phyloP scores from a whole-genome alignment of 2,797 vertebrate species.

The Florisuga fusca region DNA sequence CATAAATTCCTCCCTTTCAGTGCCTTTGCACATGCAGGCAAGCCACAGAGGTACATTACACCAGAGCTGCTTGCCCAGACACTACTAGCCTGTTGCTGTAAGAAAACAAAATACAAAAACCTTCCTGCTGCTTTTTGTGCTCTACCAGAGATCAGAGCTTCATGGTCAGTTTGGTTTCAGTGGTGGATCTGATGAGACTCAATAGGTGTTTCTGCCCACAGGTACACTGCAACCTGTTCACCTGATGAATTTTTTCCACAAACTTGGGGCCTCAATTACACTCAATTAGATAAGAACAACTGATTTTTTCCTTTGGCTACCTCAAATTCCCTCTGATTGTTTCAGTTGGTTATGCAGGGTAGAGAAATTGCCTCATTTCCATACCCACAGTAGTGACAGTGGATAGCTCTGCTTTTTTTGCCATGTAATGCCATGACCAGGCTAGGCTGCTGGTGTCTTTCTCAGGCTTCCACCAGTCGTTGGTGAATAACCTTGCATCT shows the following conservation, averaged over 20 bases:
- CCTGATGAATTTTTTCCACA: neutral
- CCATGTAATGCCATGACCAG: neutral
- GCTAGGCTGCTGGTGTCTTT: neutral
- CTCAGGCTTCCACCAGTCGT: neutral
- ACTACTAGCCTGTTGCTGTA: neutral
- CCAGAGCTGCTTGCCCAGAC: neutral
- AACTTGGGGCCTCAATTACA: neutral
- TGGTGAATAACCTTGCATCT: neutral
- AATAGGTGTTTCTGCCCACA: neutral
- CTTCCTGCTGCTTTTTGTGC: neutral
- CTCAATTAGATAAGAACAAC: neutral
- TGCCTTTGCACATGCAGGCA: neutral
- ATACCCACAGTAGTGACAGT: neutral
- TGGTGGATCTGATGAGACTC: neutral
- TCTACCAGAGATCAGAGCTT: fast-evolving
- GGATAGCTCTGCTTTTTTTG: neutral
- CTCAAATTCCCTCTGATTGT: neutral
- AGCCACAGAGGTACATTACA: neutral
- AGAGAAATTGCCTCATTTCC: neutral
- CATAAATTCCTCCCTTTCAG: neutral
- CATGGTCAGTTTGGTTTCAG: neutral
- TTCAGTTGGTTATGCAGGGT: neutral
- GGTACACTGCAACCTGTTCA: neutral
- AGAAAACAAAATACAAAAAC: neutral
- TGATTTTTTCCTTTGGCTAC: neutral